Evolutionary conservation across 1,140 invertebrate species (phyloP).

Genomic region (Tetranychus urticae): DNA sequence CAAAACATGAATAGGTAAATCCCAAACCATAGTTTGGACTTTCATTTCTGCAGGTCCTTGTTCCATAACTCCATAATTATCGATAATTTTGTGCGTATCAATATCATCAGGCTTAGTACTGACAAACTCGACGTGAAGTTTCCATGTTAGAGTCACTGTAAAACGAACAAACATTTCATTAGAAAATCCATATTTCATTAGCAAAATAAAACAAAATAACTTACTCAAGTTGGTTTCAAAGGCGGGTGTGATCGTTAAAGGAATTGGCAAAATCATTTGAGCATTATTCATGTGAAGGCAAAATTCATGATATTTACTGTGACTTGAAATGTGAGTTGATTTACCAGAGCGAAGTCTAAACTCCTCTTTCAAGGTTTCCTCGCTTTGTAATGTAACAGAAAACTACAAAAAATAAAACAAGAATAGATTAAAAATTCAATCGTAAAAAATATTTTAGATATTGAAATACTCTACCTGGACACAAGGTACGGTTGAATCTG

Average conservation of each 20-base stretch:
- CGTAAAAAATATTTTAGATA: constrained; percentile 1
- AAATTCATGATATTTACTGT: constrained; percentile 73
- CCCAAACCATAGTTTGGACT: constrained; percentile 95
- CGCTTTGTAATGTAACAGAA: constrained; percentile 62
- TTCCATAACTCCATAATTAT: constrained; percentile 35
- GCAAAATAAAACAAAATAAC: constrained; percentile 1
- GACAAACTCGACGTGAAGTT: constrained; percentile 89
- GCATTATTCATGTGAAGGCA: constrained; percentile 65
- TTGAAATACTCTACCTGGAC: constrained; percentile 39
- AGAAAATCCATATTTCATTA: neutral
- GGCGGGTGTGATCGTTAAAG: constrained; percentile 71
- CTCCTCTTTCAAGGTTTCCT: constrained; percentile 47
- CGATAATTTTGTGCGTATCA: constrained; percentile 12
- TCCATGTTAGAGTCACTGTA: constrained; percentile 63
- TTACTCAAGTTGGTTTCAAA: constrained; percentile 62
- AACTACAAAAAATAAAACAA: constrained; percentile 22
- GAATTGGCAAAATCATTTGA: constrained; percentile 71
- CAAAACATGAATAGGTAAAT: constrained; percentile 73
- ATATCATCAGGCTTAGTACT: constrained; percentile 31
- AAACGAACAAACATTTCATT: constrained; percentile 7
- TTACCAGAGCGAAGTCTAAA: constrained; percentile 29
- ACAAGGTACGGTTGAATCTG: constrained; percentile 65
- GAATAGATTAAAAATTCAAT: no score
- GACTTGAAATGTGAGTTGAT: constrained; percentile 27
- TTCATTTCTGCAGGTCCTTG: constrained; percentile 55